A percentile compares a stretch with the other conserved stretches of the same genome.
Conservation (phyloP, 1,140 invertebrate species). For the Proctacanthus coquilletti region DNA sequence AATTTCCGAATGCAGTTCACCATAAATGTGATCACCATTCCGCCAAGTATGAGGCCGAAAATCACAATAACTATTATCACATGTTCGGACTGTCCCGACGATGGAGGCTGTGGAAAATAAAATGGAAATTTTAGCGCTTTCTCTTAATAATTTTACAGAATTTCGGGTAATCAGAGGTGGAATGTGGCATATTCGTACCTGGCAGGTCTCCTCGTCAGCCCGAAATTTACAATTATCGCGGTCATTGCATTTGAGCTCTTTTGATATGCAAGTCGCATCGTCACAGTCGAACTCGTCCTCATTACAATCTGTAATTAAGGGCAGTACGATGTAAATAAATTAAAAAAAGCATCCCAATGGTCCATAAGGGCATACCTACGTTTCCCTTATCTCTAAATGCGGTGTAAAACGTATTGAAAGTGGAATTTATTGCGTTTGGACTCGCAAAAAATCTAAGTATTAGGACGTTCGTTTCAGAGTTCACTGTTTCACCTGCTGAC, state of each 20-base stretch:
- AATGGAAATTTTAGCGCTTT: too few relatives aligned
- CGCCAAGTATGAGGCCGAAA: constrained; percentile 69
- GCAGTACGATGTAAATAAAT: constrained; percentile 15
- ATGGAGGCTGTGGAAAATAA: constrained; percentile 13
- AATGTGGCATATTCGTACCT: too few relatives aligned
- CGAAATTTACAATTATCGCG: constrained; percentile 64
- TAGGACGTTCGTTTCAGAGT: constrained; percentile 41
- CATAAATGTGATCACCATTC: constrained; percentile 72
- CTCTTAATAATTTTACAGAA: too few relatives aligned
- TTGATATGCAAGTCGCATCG: constrained; percentile 66
- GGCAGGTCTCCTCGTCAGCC: constrained; percentile 63
- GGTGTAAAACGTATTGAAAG: constrained; percentile 55
- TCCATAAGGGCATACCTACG: constrained; percentile 18
- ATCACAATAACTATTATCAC: constrained; percentile 81
- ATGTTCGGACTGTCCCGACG: constrained; percentile 37
- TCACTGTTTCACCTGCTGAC: constrained; percentile 55
- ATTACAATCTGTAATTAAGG: constrained; percentile 26
- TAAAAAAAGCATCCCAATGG: constrained; percentile 1
- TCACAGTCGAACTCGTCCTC: constrained; percentile 65
- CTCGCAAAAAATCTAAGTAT: constrained; percentile 56
- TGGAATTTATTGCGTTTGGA: constrained; percentile 44
- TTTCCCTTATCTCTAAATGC: constrained; percentile 47
- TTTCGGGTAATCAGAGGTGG: too few relatives aligned
- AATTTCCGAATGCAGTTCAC: constrained; percentile 74
- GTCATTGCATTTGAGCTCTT: constrained; percentile 52